These are phyloP conservation scores for Ischnura elegans DNA, from an alignment of 2,888 invertebrate genomes.

Conservation along the genomic window DNA sequence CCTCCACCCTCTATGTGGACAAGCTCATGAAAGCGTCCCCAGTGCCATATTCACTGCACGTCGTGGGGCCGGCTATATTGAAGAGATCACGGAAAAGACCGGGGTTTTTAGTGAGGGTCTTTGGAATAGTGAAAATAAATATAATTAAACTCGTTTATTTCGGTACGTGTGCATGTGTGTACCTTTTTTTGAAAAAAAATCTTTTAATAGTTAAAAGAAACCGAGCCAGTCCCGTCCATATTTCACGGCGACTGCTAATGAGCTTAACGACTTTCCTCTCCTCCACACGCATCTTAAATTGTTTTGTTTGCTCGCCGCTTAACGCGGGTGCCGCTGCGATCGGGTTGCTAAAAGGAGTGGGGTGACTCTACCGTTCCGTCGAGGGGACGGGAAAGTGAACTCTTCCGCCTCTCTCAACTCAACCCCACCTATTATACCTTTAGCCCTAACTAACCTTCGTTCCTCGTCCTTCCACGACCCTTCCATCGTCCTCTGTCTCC, in stretches of 20 bases:
- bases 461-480: neutral
- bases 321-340: conserved; percentile 35
- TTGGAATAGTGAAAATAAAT: neutral
- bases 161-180: neutral
- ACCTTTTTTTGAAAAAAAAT: neutral
- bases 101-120: neutral
- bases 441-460: neutral
- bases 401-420: neutral
- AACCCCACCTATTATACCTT: neutral
- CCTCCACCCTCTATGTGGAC: neutral
- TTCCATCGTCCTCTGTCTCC: neutral
- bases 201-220: neutral
- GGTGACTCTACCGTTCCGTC: neutral
- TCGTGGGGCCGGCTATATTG: neutral
- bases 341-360: neutral
- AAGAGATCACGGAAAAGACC: neutral
- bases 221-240: neutral
- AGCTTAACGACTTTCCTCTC: conserved; percentile 16
- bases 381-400: neutral
- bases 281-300: conserved; percentile 9
- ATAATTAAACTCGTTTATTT: too few relatives aligned
- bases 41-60: neutral
- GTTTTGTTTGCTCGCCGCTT: conserved; percentile 34
- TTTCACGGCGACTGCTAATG: conserved; percentile 55
- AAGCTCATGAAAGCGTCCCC: neutral